A percentile compares a stretch with the other conserved stretches of the same genome.
Conservation (phyloP, 2,888 invertebrate genomes). For the Altica lythri region DNA sequence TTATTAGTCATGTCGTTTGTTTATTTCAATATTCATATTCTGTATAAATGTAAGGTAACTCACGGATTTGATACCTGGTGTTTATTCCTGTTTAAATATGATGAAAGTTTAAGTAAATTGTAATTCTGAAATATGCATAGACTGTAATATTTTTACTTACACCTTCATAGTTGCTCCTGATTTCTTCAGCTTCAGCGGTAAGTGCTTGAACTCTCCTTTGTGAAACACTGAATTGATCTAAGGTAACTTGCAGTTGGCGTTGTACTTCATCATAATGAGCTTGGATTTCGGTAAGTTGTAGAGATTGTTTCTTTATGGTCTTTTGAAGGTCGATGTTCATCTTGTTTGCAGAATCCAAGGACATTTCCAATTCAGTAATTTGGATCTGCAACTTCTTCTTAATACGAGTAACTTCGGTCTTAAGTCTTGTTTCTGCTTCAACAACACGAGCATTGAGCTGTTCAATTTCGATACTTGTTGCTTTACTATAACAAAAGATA, state of each 20-base stretch:
- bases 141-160: too few relatives aligned
- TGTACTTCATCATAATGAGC: conserved; percentile 96
- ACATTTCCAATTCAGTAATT: conserved; percentile 95
- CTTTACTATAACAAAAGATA: conserved; percentile 76
- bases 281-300: conserved; percentile 89
- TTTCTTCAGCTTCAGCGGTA: conserved; percentile 95
- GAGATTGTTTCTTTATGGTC: conserved; percentile 96
- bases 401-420: conserved; percentile 94
- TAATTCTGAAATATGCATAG: too few relatives aligned
- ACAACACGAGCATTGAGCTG: conserved; percentile 93
- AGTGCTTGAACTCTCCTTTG: conserved; percentile 90
- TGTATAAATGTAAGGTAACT: too few relatives aligned
- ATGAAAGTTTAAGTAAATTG: too few relatives aligned
- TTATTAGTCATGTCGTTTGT: too few relatives aligned
- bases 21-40: too few relatives aligned
- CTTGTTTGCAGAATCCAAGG: conserved; percentile 97
- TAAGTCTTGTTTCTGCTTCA: conserved; percentile 94
- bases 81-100: too few relatives aligned
- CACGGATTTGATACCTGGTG: too few relatives aligned
- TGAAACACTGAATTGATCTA: conserved; percentile 90
- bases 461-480: conserved; percentile 97
- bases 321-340: conserved; percentile 96
- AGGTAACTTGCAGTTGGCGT: conserved; percentile 92
- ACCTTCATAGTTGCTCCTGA: conserved; percentile 86
- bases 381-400: conserved; percentile 99